Base-by-base conservation (phyloP, 2,888 invertebrate genomes). In the Standfussiana lucernea region DNA sequence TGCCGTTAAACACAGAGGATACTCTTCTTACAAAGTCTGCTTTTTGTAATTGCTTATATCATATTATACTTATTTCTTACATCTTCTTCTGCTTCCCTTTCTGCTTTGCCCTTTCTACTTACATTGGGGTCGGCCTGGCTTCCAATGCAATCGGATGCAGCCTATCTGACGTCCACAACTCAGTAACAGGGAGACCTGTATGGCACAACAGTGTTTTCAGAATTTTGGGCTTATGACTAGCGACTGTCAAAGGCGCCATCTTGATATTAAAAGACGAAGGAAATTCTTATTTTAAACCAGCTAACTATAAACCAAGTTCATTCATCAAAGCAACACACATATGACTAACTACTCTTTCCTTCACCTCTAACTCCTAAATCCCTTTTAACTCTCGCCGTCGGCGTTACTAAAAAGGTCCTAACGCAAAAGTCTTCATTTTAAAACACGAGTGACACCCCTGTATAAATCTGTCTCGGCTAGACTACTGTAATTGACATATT, bases 401-500 rank as follows among this genome's bases (percentile, higher is more conserved):
- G 67, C 69, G 68, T 64, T 65, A 76, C 79, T 78, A 85, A 84
- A 84, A 79, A 84, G 67, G 64, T 67, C 11, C 40, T 7, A 65
- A 75, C 28, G 66, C 72, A 82, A 84, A 84, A 85, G 86, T 82
- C 66, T 72, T 80, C 76, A 80, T 86, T 88, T 84, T 82, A 87
- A 88, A 88, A 82, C 80, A 74, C 80, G 72, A 53, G 72, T 74
- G 85, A 81, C 88, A 89, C 66, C 89, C 85, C 85, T 86, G 69
- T 75, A 90, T 94, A 93, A 93, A 93, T 94, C 93, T 90, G 89
- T 91, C 93, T 69, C 76, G 89, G 74, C 90, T 90, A 89, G 92
- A 86, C 90, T 89, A 88, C 91, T 87, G 91, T 94, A 94, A 94
- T 94, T 94, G 94, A 93, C 93, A 92, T 93, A 92, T 94, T 94